Evolutionary conservation across 2,113 vertebrate species (phyloP).

Genomic region (Chlamydotis undulata): DNA sequence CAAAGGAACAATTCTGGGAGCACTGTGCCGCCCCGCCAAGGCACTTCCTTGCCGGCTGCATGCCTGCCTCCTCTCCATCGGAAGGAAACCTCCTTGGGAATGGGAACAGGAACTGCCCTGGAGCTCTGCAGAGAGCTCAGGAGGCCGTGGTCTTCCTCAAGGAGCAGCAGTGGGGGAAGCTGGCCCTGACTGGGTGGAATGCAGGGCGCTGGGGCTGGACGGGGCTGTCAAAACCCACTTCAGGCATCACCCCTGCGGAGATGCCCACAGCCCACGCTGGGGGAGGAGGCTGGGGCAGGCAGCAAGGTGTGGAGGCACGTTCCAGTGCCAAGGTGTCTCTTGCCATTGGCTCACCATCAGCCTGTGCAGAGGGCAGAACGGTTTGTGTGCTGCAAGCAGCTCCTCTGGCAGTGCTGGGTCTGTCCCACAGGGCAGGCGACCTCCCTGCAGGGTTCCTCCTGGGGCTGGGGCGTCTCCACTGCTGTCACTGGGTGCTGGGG

Average conservation of each 20-base stretch:
- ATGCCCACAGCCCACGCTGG: neutral
- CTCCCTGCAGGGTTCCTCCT: neutral
- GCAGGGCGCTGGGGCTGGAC: neutral
- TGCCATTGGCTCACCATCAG: neutral
- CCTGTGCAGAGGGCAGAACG: accelerated
- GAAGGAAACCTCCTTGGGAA: conserved; percentile 6
- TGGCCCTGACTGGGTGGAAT: accelerated
- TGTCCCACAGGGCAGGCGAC: neutral
- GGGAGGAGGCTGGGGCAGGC: neutral
- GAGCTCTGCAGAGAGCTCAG: neutral
- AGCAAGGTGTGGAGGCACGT: accelerated
- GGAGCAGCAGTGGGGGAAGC: neutral
- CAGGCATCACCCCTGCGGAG: neutral
- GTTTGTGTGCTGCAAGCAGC: neutral
- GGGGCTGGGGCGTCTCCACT: no score
- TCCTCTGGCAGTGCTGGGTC: accelerated
- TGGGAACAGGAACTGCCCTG: neutral
- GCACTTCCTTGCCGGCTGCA: conserved; percentile 13
- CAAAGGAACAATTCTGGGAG: conserved; percentile 77
- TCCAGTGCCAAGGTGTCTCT: accelerated
- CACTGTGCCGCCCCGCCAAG: neutral
- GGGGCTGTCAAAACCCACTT: neutral
- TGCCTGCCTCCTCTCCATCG: neutral
- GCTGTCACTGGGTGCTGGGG: neutral
- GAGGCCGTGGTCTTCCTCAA: neutral